These are phyloP conservation scores for Harpegnathos saltator DNA, from an alignment of 1,140 invertebrate species.

Conservation along the genomic window DNA sequence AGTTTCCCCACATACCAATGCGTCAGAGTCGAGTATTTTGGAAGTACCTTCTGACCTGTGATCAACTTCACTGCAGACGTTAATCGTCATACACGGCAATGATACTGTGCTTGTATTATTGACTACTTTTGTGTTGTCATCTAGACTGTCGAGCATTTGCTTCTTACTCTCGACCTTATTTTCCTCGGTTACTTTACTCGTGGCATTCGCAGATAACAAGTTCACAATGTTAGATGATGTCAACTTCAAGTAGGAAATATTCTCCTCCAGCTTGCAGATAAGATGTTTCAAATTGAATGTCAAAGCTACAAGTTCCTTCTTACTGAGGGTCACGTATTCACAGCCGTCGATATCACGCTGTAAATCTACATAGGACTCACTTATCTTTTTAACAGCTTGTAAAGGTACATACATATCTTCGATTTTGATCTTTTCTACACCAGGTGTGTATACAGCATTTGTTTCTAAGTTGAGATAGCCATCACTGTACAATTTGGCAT, in stretches of 20 bases:
- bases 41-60: neutral
- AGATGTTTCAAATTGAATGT: neutral
- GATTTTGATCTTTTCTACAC: neutral
- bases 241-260: constrained; percentile 8
- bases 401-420: neutral
- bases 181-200: neutral
- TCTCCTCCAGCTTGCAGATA: constrained; percentile 11
- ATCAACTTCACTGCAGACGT: neutral
- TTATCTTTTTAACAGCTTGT: neutral
- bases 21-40: neutral
- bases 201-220: constrained; percentile 15
- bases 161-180: neutral
- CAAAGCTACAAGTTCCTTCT: neutral
- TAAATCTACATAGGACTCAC: neutral
- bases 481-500: neutral
- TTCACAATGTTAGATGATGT: neutral
- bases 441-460: no score
- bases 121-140: neutral
- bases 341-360: neutral
- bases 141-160: neutral
- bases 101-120: neutral
- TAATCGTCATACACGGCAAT: neutral
- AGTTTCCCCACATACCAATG: neutral
- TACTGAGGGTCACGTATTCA: neutral
- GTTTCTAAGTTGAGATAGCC: neutral